Evolutionary conservation across 2,888 invertebrate genomes (phyloP).

Genomic region (Operophtera brumata): DNA sequence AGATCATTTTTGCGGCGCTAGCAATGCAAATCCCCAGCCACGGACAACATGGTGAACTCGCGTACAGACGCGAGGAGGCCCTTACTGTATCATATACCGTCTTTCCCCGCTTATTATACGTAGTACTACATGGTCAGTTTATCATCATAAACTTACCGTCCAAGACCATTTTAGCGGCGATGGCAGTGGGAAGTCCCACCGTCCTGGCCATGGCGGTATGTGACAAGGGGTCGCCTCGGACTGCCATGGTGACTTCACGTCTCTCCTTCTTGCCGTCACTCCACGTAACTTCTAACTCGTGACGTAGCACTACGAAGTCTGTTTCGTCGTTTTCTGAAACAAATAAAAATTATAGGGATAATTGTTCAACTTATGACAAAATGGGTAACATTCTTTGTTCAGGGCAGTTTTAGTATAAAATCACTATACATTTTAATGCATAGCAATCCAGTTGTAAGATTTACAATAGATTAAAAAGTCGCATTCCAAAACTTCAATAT

Average conservation of each 20-base stretch:
- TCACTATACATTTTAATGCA: no score
- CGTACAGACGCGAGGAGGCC: no score
- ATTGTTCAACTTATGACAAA: not conserved
- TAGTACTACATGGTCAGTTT: no score
- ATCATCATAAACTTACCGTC: conserved; percentile 84
- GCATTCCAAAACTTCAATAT: not conserved
- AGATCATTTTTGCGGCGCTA: no score
- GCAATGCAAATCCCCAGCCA: no score
- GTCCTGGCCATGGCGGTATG: conserved; percentile 94
- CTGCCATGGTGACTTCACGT: conserved; percentile 92
- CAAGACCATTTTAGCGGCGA: conserved; percentile 98
- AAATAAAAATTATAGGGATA: not conserved
- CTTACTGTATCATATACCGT: no score
- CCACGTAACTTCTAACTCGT: conserved; percentile 96
- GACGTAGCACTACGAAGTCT: conserved; percentile 96
- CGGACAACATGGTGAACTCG: no score
- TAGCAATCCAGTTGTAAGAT: no score
- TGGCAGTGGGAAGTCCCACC: conserved; percentile 91
- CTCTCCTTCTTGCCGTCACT: conserved; percentile 91
- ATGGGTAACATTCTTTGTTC: not conserved
- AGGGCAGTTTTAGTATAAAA: not conserved
- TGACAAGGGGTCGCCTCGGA: conserved; percentile 89
- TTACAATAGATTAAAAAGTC: no score
- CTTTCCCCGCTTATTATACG: no score
- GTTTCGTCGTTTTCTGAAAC: conserved; percentile 85